These are phyloP conservation scores for Platichthys stellatus DNA, from an alignment of 2,113 vertebrate species.

Conservation along the genomic window DNA sequence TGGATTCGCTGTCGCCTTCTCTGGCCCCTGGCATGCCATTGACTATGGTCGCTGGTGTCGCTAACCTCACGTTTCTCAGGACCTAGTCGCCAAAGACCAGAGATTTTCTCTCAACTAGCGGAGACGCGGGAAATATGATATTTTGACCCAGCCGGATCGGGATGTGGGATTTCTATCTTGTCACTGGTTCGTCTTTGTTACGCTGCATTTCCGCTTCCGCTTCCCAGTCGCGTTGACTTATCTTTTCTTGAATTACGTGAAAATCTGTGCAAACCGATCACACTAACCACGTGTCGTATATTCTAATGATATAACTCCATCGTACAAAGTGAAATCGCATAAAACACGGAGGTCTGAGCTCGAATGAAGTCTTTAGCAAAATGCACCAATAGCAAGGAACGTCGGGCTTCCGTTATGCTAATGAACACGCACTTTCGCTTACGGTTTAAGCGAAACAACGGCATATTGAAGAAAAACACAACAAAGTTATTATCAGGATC, in stretches of 20 bases:
- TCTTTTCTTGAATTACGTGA: neutral
- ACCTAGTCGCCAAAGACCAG: too few species aligned
- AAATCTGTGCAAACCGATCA: neutral
- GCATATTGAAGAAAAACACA: accelerated
- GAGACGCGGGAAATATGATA: too few species aligned
- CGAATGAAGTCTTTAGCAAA: neutral
- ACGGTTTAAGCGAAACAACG: neutral
- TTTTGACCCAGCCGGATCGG: neutral
- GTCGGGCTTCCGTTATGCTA: slow-evolving; percentile 6
- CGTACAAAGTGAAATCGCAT: neutral
- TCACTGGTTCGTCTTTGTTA: slow-evolving; percentile 24
- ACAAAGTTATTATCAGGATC: too few species aligned
- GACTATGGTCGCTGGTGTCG: too few species aligned
- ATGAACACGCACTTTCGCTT: neutral
- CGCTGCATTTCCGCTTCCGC: slow-evolving; percentile 40
- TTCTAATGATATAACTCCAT: neutral
- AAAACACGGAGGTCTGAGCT: accelerated
- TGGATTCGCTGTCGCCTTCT: too few species aligned
- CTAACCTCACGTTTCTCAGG: too few species aligned
- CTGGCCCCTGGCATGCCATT: too few species aligned
- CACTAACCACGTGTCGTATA: accelerated
- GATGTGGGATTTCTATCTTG: slow-evolving; percentile 2
- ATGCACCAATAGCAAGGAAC: slow-evolving; percentile 58
- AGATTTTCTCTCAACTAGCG: too few species aligned
- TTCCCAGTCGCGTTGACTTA: neutral